Conservation (phyloP, 2,888 invertebrate species). For the Apamea sordens region DNA sequence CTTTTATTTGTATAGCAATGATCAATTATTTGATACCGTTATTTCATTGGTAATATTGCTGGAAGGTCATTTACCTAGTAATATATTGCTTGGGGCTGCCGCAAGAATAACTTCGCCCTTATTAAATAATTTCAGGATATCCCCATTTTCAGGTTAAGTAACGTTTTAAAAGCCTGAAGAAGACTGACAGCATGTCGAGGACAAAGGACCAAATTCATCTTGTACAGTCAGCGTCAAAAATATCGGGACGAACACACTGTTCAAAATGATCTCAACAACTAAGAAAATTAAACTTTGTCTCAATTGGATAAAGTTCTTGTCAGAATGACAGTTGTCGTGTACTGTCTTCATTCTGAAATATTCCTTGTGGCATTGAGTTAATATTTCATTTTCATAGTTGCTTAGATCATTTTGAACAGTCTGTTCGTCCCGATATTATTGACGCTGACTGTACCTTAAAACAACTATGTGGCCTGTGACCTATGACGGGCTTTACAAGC, state of each 20-base stretch:
- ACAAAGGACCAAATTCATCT: neutral
- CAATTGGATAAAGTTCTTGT: too few relatives aligned
- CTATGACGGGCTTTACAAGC: neutral
- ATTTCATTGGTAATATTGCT: slow-evolving; percentile 4
- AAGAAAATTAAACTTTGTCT: too few relatives aligned
- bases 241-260: too few relatives aligned
- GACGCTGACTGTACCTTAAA: too few relatives aligned
- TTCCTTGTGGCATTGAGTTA: too few relatives aligned
- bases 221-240: too few relatives aligned
- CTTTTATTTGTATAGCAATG: neutral
- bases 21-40: slow-evolving; percentile 26
- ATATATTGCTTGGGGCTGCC: neutral
- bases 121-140: neutral
- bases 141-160: neutral
- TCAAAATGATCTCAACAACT: too few relatives aligned
- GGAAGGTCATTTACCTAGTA: slow-evolving; percentile 8
- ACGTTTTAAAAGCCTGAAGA: neutral
- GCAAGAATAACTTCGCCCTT: neutral
- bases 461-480: neutral
- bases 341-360: too few relatives aligned
- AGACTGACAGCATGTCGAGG: neutral
- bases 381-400: too few relatives aligned
- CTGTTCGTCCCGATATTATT: too few relatives aligned
- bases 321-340: too few relatives aligned
- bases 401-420: too few relatives aligned